Evolutionary conservation across 1,140 invertebrate species (phyloP).

Genomic region (Oscheius sp.): DNA sequence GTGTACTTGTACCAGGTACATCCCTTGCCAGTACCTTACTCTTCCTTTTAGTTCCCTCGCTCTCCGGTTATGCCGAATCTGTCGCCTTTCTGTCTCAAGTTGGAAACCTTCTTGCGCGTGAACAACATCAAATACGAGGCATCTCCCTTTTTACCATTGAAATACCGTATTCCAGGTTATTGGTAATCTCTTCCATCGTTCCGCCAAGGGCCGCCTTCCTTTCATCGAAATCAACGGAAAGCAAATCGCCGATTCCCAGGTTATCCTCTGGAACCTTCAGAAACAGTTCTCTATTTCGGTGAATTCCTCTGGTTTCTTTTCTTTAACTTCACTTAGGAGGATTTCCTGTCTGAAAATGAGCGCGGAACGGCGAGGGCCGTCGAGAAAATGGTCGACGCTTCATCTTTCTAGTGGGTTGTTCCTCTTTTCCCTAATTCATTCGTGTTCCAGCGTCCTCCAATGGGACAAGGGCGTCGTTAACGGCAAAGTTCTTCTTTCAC

Average conservation of each 20-base stretch:
- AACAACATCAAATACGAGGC: conserved; percentile 88
- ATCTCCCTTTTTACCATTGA: conserved; percentile 11
- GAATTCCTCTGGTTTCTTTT: neutral
- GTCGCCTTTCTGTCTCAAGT: conserved; percentile 86
- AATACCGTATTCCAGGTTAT: conserved; percentile 37
- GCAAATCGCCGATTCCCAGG: conserved; percentile 58
- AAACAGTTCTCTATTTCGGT: conserved; percentile 59
- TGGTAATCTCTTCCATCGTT: conserved; percentile 24
- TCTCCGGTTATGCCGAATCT: conserved; percentile 77
- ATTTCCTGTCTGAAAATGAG: conserved; percentile 67
- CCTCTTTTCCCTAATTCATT: neutral
- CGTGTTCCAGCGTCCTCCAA: conserved; percentile 13
- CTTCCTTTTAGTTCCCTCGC: conserved; percentile 66
- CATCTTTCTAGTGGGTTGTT: conserved; percentile 60
- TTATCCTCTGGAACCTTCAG: conserved; percentile 51
- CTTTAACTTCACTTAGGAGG: neutral
- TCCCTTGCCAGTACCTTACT: neutral
- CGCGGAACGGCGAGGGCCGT: conserved; percentile 81
- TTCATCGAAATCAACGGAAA: conserved; percentile 59
- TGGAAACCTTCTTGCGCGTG: conserved; percentile 86
- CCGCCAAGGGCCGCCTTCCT: conserved; percentile 39
- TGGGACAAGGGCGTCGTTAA: conserved; percentile 33
- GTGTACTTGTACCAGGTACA: conserved; percentile 87
- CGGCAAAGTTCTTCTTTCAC: conserved; percentile 12
- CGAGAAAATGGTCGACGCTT: conserved; percentile 89